Base-by-base conservation (phyloP, 2,113 vertebrate species). In the Plecotus auritus region DNA sequence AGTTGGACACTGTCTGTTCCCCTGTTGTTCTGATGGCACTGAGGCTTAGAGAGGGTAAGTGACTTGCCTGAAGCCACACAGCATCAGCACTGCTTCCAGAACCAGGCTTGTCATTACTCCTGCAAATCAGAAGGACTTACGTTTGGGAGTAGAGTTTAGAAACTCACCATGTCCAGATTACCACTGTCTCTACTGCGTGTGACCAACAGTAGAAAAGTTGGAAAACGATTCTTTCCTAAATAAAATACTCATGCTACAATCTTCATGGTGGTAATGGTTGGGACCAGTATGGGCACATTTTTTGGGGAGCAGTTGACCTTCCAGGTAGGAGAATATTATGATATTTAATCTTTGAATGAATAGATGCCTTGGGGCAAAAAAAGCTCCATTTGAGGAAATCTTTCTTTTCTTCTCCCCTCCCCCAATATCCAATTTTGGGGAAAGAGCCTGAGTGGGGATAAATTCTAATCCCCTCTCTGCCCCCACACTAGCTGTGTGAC, bases 281-380 rank as follows among this genome's bases (percentile, higher is more conserved):
- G 54, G 40, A 18, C 37, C 37, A 1, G 8, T 1, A 3, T 64
- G 35, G 18, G 51, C 11, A 2, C 42, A 16, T 11, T 16, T 51
- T 40, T 51, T 14, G 22, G 32, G 5, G 2, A 6, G 9, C 35
- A 18, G n/a, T 20, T 64, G n/a, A 42, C 7, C 6, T 35, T 82
- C 64, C 5, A 37, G 32, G 30, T 4, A 42, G n/a, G 40, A 90
- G 69, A 92, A 61, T 37, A 67, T 9, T 2, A 0, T 45, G 42
- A 51, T 70, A 18, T 85, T 85, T 85, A 42, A 70, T 35, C 51
- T 93, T 18, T 82, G 42, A 76, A 64, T 47, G 51, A 85, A 51
- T 14, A 35, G 16, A 66, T 72, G 28, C 23, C 28, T 76, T n/a
- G 18, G 32, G 35, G 23, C 14, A n/a, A 76, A 40, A 85, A 78